Percentiles rank a stretch among this genome's conserved stretches.
Evolutionary conservation across 2,113 vertebrate genomes (phyloP).

Genomic region (Lonchura striata): DNA sequence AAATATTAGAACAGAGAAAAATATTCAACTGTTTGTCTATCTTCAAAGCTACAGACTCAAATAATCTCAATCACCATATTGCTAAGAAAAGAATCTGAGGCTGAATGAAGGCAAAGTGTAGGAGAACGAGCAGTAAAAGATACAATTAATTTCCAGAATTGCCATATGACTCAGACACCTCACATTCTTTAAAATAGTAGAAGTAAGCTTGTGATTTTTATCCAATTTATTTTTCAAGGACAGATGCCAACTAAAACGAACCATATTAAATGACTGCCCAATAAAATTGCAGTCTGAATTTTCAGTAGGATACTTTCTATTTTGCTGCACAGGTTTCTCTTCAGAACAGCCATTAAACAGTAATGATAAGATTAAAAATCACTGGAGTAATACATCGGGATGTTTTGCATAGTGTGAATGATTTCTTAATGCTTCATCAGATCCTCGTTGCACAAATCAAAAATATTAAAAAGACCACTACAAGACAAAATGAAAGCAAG

Average conservation of each 20-base stretch:
- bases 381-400: background rate
- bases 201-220: background rate
- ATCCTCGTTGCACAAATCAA: background rate
- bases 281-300: background rate
- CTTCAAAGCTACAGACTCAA: background rate
- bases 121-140: background rate
- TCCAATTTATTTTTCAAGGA: background rate
- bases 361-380: background rate
- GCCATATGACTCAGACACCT: background rate
- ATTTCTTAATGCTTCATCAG: background rate
- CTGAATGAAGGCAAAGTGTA: background rate
- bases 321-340: background rate
- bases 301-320: background rate
- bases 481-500: background rate
- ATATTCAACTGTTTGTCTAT: background rate
- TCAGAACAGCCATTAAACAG: background rate
- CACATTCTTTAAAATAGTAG: background rate
- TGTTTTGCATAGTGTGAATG: background rate
- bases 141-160: background rate
- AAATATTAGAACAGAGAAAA: background rate
- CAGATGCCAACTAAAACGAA: background rate
- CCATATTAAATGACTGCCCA: background rate
- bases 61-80: background rate
- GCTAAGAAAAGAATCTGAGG: background rate
- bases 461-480: background rate